Base-by-base conservation (phyloP, 2,888 invertebrate species). In the Meta bourneti region DNA sequence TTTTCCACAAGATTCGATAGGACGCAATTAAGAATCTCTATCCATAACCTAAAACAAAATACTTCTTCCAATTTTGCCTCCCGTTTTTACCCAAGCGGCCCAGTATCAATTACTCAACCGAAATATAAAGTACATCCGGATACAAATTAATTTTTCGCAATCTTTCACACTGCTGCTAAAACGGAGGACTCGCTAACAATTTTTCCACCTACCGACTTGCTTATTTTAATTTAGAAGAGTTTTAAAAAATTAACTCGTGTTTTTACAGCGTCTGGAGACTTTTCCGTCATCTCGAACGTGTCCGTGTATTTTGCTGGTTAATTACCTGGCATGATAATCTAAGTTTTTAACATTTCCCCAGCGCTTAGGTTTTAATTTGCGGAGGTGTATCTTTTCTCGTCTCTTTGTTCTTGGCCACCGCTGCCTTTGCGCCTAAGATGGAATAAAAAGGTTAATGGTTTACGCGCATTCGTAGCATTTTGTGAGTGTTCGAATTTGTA, bases 41-140 rank as follows among this genome's bases (percentile, higher is more conserved):
- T 34, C 34, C 34, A 34, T 34, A 4, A 2, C 34, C 34, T 34
- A 34, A 34, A 34, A 34, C 61, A 34, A 34, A 61, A 61, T 16
- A 9, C 61, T 61, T 61, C 61, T 9, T 34, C 34, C 34, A 34
- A 2, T 61, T 61, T 61, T 16, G 61, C 61, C 11, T 61, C 11
- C 61, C 16, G 61, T 61, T 61, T 61, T 61, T 61, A 61, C 61
- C 61, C 61, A 61, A 8, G 61, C 11, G 61, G 61, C 61, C 61
- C 79, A 69, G 72, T 75, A 90, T 80, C 90, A 90, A 90, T 90
- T 85, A 90, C 90, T 85, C 79, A 61, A 74, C 61, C 61, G 54
- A 61, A 80, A 85, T 78, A 70, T 48, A 51, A 34, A 74, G 69
- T 74, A 90, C 16, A 85, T 72, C n/a, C 80, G 34, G 34, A 70